Base-by-base conservation (phyloP, 1,140 invertebrate genomes). In the Laupala kohalensis region DNA sequence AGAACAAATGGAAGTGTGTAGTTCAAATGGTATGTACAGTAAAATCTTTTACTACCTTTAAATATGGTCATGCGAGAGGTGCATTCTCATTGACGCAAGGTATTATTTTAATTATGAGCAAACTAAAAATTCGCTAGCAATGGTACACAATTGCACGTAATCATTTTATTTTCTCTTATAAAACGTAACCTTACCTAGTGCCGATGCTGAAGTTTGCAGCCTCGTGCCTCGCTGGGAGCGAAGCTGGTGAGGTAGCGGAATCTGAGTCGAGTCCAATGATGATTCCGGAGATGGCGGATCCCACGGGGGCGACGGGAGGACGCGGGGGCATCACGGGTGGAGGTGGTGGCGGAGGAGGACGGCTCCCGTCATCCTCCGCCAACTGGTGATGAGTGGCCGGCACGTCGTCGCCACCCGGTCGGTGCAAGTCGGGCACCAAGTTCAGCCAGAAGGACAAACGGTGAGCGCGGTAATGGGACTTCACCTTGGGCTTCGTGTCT, bases 371-470 rank as follows among this genome's bases (percentile, higher is more conserved):
- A 73, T 82, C 80, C 73, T 93, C 87, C 30, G 91, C 87, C 0
- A 97, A 84, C 71, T 94, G 87, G 81, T 97, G 94, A 81, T 95
- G 93, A 0, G 91, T 89, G 62, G 87, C 85, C 6, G 91, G 92
- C 24, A 94, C 92, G 77, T 93, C 92, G 74, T 92, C 91, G 19
- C 90, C 87, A 1, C 92, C 92, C 0, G 92, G 92, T 77, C 90
- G 88, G 77, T 98, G 95, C n/a, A 99, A 85, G 79, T 96, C 94
- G 4, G 96, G 96, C 63, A 99, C 93, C 24, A 98, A 84, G 77
- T 96, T 94, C 29, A 96, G 80, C 97, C 97, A 99, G 80, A 98
- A 96, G 1, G 95, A 97, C n/a, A 98, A 83, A 69, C 93, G 89
- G 77, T 93, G 94, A 6, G 95, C 94, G 74, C 96, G 87, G 81